A percentile compares a stretch with the other conserved stretches of the same genome.
Conservation (phyloP, 2,888 invertebrate genomes). For the Philopedon plagiatum region DNA sequence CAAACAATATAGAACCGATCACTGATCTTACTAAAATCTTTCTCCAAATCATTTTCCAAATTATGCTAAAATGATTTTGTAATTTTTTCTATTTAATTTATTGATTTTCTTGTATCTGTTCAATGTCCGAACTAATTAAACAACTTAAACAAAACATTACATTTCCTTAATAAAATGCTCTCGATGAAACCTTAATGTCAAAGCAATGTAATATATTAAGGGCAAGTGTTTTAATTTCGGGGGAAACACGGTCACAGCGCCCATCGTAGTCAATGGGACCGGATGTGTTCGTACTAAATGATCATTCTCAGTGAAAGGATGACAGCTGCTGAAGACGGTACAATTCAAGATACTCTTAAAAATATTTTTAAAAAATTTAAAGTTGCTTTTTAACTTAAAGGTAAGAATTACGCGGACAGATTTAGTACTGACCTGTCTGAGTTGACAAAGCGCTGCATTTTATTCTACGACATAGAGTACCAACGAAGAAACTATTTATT, state of each 20-base stretch:
- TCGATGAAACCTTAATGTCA: conserved; percentile 16
- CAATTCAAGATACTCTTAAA: not conserved
- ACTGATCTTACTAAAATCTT: too few species aligned
- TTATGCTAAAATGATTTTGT: too few species aligned
- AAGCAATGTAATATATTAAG: conserved; percentile 21
- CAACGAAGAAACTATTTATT: too few species aligned
- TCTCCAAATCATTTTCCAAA: too few species aligned
- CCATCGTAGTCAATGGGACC: conserved; percentile 6
- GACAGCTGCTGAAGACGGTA: not conserved
- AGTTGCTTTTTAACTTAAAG: not conserved
- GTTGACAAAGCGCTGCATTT: too few species aligned
- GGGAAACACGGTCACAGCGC: conserved; percentile 11
- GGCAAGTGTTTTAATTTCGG: conserved; percentile 24
- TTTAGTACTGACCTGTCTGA: too few species aligned
- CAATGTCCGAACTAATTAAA: too few species aligned
- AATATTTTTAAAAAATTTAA: not conserved
- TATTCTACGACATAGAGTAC: too few species aligned
- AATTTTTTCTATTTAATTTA: too few species aligned
- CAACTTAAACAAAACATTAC: not conserved
- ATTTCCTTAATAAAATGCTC: not conserved
- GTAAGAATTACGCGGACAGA: too few species aligned
- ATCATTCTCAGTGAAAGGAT: not conserved
- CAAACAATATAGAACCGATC: too few species aligned
- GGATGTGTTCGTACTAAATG: conserved; percentile 5
- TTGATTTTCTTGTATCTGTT: too few species aligned